Conservation (phyloP, 2,113 vertebrate species). For the Talpa occidentalis region DNA sequence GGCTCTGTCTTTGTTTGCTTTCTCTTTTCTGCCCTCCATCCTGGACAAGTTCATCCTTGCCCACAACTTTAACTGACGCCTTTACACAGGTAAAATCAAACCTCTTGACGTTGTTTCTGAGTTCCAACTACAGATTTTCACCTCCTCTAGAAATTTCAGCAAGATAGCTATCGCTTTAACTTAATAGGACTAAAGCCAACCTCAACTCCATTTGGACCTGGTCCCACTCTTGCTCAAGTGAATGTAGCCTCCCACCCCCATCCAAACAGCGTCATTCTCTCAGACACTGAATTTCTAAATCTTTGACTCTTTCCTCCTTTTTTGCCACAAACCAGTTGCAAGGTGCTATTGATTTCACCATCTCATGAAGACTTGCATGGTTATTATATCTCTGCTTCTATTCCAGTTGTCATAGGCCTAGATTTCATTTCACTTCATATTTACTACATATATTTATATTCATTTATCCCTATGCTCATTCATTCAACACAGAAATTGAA, state of each 20-base stretch:
- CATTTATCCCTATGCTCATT: neutral
- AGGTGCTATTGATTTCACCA: neutral
- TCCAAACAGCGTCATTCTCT: neutral
- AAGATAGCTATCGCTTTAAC: neutral
- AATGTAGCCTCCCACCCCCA: neutral
- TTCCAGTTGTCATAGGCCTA: neutral
- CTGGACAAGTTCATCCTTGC: constrained; percentile 9
- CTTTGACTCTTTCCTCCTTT: neutral
- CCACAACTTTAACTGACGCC: neutral
- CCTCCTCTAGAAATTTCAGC: neutral
- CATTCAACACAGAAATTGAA: neutral
- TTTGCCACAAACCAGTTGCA: neutral
- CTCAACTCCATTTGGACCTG: neutral
- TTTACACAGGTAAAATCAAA: neutral
- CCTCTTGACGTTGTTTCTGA: neutral
- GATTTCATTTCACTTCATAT: neutral
- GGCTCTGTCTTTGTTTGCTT: neutral
- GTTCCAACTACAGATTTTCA: neutral
- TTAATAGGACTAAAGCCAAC: neutral
- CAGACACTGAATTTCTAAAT: neutral
- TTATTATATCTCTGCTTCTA: neutral
- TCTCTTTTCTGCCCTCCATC: neutral
- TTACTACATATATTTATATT: neutral
- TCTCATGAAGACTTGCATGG: neutral
- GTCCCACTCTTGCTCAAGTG: neutral